Conservation (phyloP, 2,797 vertebrate species). For the Diceros bicornis region DNA sequence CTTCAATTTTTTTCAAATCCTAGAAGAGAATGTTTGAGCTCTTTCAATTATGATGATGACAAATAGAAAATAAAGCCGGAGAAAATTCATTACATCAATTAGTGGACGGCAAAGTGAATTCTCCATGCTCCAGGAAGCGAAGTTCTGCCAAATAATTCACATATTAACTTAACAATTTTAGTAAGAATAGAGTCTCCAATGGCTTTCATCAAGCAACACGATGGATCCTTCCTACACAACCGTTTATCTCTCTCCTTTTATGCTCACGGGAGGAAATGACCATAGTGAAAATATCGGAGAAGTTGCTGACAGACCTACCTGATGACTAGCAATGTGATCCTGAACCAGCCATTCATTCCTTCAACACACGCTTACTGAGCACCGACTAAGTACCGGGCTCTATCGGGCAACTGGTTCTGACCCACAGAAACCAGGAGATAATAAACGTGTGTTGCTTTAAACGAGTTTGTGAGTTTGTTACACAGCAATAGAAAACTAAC, state of each 20-base stretch:
- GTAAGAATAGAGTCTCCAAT: neutral
- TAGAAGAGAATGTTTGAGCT: neutral
- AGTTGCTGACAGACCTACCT: neutral
- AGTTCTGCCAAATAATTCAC: neutral
- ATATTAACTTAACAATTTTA: neutral
- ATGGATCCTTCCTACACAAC: neutral
- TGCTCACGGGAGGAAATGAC: neutral
- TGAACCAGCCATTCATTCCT: neutral
- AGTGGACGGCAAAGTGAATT: neutral
- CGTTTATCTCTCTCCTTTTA: neutral
- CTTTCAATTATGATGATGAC: neutral
- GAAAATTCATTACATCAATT: neutral
- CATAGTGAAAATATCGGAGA: neutral
- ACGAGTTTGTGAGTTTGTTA: neutral
- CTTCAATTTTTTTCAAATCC: neutral
- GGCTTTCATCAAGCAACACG: neutral
- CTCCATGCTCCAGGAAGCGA: neutral
- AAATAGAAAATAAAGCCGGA: constrained; percentile 26
- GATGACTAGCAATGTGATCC: neutral
- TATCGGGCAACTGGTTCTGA: neutral
- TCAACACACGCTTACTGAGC: neutral
- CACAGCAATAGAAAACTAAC: neutral
- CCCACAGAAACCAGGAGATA: neutral
- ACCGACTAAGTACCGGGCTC: neutral
- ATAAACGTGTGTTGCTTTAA: neutral